A percentile compares a stretch with the other conserved stretches of the same genome.
Evolutionary conservation across 2,113 vertebrate species (phyloP).

Genomic region (Plecotus auritus): DNA sequence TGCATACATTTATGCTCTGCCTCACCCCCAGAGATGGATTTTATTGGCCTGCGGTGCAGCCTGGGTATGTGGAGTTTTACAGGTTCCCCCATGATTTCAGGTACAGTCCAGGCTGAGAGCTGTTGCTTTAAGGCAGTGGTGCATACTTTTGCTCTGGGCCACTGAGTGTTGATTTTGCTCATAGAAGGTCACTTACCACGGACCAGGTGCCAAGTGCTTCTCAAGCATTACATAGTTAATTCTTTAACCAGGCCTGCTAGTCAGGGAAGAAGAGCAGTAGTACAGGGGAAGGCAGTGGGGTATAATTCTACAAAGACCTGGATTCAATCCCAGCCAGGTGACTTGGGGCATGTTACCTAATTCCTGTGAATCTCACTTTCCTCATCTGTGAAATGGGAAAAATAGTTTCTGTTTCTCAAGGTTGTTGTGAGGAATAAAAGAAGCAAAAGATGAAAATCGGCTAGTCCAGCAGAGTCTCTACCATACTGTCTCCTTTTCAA

Average conservation of each 20-base stretch:
- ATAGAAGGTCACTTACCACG: background rate
- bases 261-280: background rate
- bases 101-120: background rate
- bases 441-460: background rate
- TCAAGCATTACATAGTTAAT: background rate
- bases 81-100: background rate
- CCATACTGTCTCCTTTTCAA: background rate
- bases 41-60: background rate
- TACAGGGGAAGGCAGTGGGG: background rate
- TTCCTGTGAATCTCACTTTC: background rate
- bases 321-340: background rate
- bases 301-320: background rate
- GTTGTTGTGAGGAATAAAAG: background rate
- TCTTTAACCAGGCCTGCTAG: background rate
- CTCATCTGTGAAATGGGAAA: background rate
- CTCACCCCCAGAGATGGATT: background rate
- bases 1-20: background rate
- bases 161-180: background rate
- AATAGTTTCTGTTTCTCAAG: background rate
- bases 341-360: background rate
- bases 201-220: background rate
- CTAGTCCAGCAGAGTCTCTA: background rate
- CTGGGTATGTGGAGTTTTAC: background rate
- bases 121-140: background rate
- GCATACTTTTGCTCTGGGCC: background rate